Base-by-base conservation (phyloP, 2,797 vertebrate species). In the Carapus acus region DNA sequence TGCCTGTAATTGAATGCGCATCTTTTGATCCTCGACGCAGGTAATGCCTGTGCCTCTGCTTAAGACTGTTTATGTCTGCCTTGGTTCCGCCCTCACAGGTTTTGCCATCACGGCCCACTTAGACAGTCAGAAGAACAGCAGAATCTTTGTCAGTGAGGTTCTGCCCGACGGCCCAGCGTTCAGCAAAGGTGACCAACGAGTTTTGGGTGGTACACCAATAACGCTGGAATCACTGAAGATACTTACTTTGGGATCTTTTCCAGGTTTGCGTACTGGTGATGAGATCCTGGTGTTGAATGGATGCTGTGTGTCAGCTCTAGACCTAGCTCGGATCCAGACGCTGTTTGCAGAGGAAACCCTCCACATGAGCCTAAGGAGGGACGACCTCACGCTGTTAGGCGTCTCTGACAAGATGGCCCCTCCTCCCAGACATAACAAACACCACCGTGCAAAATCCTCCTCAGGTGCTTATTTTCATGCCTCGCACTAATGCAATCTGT, bases 41-140 rank as follows among this genome's bases (percentile, higher is more conserved):
- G 23, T 58, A 20, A 18, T 58, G 17, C 1, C 14, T 15, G 8
- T 29, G 13, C 42, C 7, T 38, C 6, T 38, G 21, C 18, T 11
- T n/a, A 3, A 20, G 7, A 27, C 24, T 27, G 24, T 27, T 27
- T 27, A 27, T 9, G 24, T 27, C 24, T 27, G 24, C 9, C 24
- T 27, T 27, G 4, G 24, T 2, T 67, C 11, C 8, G 8, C 45
- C 24, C 38, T 23, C 36, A 40, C 19, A 96, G 94, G 93, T 15
- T 96, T 97, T 77, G 93, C 93, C 12, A 88, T 96, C 18, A 91
- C 90, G 0, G 94, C 91, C 7, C 90, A 93, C 77, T 88, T 90
- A 46, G 90, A 92, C 19, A 76, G 81, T 34, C 86, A 82, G 38
- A 90, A 83, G 50, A 91, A 83, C 68, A 90, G 88, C 61, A 84